Base-by-base conservation (phyloP, 1,140 invertebrate genomes). In the Brachionus rotundiformis region DNA sequence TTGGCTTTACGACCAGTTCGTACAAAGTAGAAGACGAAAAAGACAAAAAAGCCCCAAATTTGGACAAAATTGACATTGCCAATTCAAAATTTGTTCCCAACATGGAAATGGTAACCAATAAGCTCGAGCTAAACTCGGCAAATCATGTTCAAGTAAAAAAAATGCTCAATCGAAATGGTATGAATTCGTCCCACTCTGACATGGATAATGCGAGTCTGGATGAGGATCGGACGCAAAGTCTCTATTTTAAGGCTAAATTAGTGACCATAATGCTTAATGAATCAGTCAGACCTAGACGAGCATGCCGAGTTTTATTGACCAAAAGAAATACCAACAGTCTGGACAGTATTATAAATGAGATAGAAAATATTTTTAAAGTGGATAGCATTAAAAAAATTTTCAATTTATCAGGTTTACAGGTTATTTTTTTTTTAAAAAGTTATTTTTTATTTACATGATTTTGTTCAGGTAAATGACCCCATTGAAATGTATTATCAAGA, bases 401-500 rank as follows among this genome's bases (percentile, higher is more conserved):
- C 13, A 44, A 73, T 73, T 29, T 73, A n/a, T 44, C 33, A 6
- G 39, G 68, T 11, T 41, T 23, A 25, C 19, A 25, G 19, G 68
- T 73, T 25, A 44, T 29, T 19, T 71, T n/a, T n/a, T n/a, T n/a
- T n/a, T n/a, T n/a, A n/a, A n/a, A n/a, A n/a, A n/a, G n/a, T n/a
- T n/a, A n/a, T n/a, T n/a, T n/a, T n/a, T n/a, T n/a, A n/a, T 23
- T 31, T 2, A 1, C 2, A 49, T 4, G 10, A 29, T 27, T 63
- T 63, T 29, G 11, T 63, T 16, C 8, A 68, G 63, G 36, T 68
- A 6, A 68, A 68, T 68, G 16, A 68, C 36, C 63, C 63, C n/a
- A 68, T 68, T 19, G 63, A 68, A 16, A 68, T 68, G 63, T 68
- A 68, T 44, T 44, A 73, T 44, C 68, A 73, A n/a, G 68, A 73